These are phyloP conservation scores for Esperia sulphurella DNA, from an alignment of 2,888 invertebrate species.

Conservation along the genomic window DNA sequence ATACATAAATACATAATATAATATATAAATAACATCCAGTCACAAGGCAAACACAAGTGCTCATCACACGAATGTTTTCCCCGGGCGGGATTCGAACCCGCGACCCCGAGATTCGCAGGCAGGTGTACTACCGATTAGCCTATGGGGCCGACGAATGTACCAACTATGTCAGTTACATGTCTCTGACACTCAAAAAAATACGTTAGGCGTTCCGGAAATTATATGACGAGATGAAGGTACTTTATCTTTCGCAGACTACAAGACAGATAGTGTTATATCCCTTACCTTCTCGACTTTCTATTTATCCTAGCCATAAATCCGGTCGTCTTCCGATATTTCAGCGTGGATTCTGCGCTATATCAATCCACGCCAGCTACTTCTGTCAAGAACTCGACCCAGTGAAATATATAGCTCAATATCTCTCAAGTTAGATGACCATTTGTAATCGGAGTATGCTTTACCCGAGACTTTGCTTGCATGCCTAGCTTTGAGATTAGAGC, in stretches of 20 bases:
- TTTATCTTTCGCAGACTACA: not conserved
- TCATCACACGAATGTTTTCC: too few relatives aligned
- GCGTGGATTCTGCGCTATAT: conserved; percentile 51
- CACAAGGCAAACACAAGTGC: too few relatives aligned
- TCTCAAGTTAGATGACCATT: conserved; percentile 25
- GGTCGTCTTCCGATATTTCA: conserved; percentile 46
- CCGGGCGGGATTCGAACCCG: too few relatives aligned
- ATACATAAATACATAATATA: too few relatives aligned
- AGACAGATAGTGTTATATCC: conserved; percentile 7
- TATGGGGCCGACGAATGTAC: too few relatives aligned
- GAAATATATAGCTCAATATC: conserved; percentile 49
- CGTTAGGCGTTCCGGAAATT: not conserved
- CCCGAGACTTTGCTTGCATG: too few relatives aligned
- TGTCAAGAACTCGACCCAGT: conserved; percentile 44
- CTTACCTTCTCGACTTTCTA: conserved; percentile 23
- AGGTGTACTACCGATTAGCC: too few relatives aligned
- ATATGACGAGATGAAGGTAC: not conserved
- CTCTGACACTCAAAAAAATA: not conserved
- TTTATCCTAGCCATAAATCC: conserved; percentile 48
- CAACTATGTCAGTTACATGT: too few relatives aligned
- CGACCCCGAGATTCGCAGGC: too few relatives aligned
- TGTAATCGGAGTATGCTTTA: too few relatives aligned
- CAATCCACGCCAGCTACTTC: conserved; percentile 57
- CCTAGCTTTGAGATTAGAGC: too few relatives aligned
- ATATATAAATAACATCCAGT: too few relatives aligned